These are phyloP conservation scores for Halichondria panicea DNA, from an alignment of 37 sponge, comb jelly and placozoan genomes.

Conservation along the genomic window DNA sequence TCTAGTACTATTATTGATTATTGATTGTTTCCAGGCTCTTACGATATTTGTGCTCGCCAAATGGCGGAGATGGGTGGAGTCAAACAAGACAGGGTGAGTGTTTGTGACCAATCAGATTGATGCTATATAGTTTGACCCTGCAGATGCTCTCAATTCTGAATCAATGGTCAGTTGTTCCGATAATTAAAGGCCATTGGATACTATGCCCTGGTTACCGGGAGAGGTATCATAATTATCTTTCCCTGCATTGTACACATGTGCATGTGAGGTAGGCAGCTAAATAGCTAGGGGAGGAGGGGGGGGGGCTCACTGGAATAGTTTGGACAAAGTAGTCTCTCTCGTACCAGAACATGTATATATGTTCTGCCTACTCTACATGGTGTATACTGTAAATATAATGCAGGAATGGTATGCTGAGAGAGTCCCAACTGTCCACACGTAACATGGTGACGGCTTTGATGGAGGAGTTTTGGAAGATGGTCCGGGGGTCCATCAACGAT, in stretches of 20 bases:
- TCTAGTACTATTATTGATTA: too few species aligned
- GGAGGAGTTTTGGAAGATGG: conserved; percentile 89
- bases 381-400: too few species aligned
- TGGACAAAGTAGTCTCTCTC: too few species aligned
- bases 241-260: too few species aligned
- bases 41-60: conserved; percentile 97
- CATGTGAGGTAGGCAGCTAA: too few species aligned
- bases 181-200: conserved; percentile 98
- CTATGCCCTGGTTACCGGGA: conserved; percentile 96
- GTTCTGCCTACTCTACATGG: too few species aligned
- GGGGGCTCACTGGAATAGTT: too few species aligned
- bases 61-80: conserved; percentile 85
- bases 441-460: conserved; percentile 83
- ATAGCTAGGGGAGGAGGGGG: too few species aligned
- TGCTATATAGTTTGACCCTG: too few species aligned
- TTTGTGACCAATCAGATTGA: too few species aligned
- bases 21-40: too few species aligned
- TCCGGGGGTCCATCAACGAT: conserved; percentile 77
- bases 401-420: conserved; percentile 79
- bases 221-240: conserved; percentile 69
- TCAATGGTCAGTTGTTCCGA: conserved; percentile 91
- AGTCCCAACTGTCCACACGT: conserved; percentile 72
- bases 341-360: too few species aligned
- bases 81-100: conserved; percentile 83
- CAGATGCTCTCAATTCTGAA: conserved; percentile 88